Evolutionary conservation across 2,113 vertebrate species (phyloP).

Genomic region (Uropsilus gracilis): DNA sequence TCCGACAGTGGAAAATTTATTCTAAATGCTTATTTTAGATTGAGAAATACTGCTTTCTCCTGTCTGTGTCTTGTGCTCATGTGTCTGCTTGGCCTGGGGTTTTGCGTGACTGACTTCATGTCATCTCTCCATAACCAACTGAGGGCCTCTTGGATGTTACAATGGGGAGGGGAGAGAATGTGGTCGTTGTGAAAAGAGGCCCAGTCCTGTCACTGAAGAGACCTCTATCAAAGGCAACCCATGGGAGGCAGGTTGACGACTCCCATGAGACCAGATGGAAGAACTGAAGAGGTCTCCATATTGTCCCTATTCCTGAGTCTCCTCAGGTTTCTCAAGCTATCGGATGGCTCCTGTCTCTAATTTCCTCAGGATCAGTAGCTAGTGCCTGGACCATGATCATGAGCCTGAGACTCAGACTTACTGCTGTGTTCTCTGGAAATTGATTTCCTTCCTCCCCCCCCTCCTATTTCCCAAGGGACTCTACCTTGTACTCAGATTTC

Average conservation of each 20-base stretch:
- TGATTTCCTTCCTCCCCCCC: background rate
- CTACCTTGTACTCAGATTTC: background rate
- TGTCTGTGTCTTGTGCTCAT: background rate
- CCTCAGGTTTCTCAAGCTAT: constrained; percentile 28
- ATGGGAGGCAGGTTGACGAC: background rate
- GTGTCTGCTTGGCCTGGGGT: background rate
- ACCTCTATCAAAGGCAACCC: background rate
- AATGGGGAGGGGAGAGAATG: background rate
- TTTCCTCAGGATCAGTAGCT: constrained; percentile 35
- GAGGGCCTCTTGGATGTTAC: background rate
- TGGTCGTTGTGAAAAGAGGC: background rate
- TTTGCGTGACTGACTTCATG: background rate
- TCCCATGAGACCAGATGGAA: background rate
- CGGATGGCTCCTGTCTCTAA: constrained; percentile 4
- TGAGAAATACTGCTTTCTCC: background rate
- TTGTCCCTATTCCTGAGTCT: background rate
- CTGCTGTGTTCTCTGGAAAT: background rate
- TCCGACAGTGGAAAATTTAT: constrained; percentile 64
- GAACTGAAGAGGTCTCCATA: background rate
- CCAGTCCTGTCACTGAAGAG: background rate
- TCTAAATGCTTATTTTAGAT: constrained; percentile 50
- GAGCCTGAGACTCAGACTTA: background rate
- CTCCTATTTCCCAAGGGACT: background rate
- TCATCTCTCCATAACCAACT: background rate
- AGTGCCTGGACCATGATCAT: background rate